Evolutionary conservation across 2,113 vertebrate species (phyloP).

Genomic region (Chloebia gouldiae): DNA sequence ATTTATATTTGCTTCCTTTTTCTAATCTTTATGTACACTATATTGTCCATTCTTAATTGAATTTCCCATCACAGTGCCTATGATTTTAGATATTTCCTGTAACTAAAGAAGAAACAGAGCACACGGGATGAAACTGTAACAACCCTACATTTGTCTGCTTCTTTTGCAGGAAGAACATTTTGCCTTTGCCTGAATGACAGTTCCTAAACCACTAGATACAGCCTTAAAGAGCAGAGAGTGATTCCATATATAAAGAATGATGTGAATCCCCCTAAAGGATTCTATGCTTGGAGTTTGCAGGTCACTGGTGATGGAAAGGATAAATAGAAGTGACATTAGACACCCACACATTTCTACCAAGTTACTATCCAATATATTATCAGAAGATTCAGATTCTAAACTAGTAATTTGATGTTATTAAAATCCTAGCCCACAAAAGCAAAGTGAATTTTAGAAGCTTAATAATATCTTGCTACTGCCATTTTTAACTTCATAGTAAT

Average conservation of each 20-base stretch:
- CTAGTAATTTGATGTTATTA: neutral
- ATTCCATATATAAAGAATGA: neutral
- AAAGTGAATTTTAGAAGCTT: neutral
- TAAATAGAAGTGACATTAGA: conserved; percentile 24
- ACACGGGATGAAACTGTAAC: neutral
- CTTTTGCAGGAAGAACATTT: neutral
- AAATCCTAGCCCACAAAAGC: neutral
- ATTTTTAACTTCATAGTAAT: neutral
- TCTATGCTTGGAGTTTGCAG: neutral
- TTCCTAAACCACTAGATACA: neutral
- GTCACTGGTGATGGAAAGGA: conserved; percentile 13
- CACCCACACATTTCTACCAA: neutral
- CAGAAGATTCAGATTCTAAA: neutral
- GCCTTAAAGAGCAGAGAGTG: neutral
- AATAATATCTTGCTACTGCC: neutral
- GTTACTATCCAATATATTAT: neutral
- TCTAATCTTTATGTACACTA: neutral
- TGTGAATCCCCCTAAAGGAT: conserved; percentile 13
- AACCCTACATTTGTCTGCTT: neutral
- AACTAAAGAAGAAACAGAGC: neutral
- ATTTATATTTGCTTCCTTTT: neutral
- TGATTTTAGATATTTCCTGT: neutral
- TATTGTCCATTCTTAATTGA: neutral
- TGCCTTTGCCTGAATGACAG: neutral
- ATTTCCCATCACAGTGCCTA: neutral